Base-by-base conservation (phyloP, 2,113 vertebrate genomes). In the Lophochroa leadbeateri region DNA sequence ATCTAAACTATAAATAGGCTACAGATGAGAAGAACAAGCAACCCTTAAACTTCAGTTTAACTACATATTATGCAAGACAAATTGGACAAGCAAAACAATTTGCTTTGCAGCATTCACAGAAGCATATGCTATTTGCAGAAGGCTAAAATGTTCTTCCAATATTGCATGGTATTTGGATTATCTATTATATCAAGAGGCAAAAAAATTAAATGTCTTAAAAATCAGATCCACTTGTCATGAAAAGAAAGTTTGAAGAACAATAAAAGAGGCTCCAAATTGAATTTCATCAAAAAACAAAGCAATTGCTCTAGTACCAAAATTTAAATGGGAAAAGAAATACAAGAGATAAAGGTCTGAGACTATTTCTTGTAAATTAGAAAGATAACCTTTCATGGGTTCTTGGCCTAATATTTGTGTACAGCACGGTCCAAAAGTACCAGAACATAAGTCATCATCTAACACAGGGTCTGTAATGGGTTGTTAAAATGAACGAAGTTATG, bases 121-220 rank as follows among this genome's bases (percentile, higher is more conserved):
- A 82, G 53, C 27, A 93, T 93, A 88, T 53, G 44, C 28, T 92
- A 55, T 71, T 82, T 87, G 50, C 88, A 94, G 50, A 90, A 93
- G 72, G 25, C 78, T 83, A 75, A 75, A 85, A 14, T 5, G 11
- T 64, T 89, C 79, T 90, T 63, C 35, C 58, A 53, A 13, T 52
- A 86, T 81, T 89, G 29, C 7, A 7, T 10, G n/a, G 50, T 77
- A 65, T 63, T 84, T 86, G 57, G 60, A 75, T 67, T 69, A 78
- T 41, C 79, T 83, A 65, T 88, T 52, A 29, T 16, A 77, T 68
- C 29, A 94, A 65, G 82, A 90, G 24, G 60, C 49, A 93, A 93
- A 90, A 81, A 94, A 52, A 63, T 7, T 69, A 47, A 41, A 63
- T 63, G 52, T 23, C 84, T 58, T 76, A n/a, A 94, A 91, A 74